A percentile compares a stretch with the other conserved stretches of the same genome.
phyloP scores from a whole-genome alignment of 2,797 vertebrate species.

The Acropternis orthonyx region DNA sequence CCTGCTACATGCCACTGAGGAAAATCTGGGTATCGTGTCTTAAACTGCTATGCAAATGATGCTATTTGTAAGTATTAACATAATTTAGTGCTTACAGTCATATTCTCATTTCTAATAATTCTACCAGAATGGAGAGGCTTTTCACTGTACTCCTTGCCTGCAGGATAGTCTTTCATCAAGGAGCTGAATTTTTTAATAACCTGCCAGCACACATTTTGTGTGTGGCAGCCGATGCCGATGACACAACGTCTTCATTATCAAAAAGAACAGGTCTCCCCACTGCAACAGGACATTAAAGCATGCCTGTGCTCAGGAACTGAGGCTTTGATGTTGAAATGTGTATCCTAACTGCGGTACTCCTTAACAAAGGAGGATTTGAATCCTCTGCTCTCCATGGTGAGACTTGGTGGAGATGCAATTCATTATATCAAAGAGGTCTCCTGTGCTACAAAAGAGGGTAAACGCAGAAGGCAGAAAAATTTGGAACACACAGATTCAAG shows the following conservation, averaged over 20 bases:
- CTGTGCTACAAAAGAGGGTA: background rate
- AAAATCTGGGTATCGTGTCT: constrained; percentile 70
- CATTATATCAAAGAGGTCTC: background rate
- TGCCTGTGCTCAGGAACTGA: constrained; percentile 74
- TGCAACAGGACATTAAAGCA: constrained; percentile 79
- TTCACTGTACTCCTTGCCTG: constrained; percentile 81
- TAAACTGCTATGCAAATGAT: constrained; percentile 84
- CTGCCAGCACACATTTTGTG: constrained; percentile 80
- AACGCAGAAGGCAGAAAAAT: constrained; percentile 39
- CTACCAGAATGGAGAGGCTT: constrained; percentile 77
- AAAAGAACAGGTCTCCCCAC: constrained; percentile 76
- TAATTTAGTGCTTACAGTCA: constrained; percentile 86
- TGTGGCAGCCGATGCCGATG: constrained; percentile 72
- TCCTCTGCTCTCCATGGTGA: constrained; percentile 53
- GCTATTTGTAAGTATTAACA: constrained; percentile 84
- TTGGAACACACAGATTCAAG: background rate
- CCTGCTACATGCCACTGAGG: constrained; percentile 69
- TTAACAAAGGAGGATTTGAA: constrained; percentile 72
- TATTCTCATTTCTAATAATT: constrained; percentile 83
- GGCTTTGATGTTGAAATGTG: constrained; percentile 75
- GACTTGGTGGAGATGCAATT: constrained; percentile 11
- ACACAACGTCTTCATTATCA: constrained; percentile 81
- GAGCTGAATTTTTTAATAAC: constrained; percentile 84
- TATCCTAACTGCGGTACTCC: constrained; percentile 45
- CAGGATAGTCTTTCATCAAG: constrained; percentile 86